These are phyloP conservation scores for Orchesellides sinensis DNA, from an alignment of 2,888 invertebrate genomes.

Conservation along the genomic window DNA sequence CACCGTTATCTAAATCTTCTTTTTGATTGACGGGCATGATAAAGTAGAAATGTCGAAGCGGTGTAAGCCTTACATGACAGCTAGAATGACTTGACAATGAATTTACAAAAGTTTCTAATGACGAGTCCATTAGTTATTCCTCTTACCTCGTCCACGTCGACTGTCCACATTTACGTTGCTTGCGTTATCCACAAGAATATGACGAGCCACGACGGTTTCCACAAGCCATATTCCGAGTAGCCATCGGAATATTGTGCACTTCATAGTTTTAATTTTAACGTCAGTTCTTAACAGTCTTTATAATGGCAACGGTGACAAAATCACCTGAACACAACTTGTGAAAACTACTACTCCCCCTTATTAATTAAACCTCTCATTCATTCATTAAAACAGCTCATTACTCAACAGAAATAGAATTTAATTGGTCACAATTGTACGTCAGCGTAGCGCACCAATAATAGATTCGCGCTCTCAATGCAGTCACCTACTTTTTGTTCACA, in stretches of 20 bases:
- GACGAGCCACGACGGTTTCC: slow-evolving; percentile 40
- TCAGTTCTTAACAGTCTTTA: neutral
- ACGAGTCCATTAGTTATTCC: neutral
- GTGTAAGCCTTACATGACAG: neutral
- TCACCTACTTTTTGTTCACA: neutral
- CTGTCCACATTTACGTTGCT: slow-evolving; percentile 21
- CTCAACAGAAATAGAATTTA: neutral
- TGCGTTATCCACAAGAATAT: slow-evolving; percentile 26
- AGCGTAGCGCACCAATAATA: neutral
- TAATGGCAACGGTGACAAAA: neutral
- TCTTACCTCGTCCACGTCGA: slow-evolving; percentile 35
- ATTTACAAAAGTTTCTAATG: too few species aligned
- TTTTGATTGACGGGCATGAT: neutral
- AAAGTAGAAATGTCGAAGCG: neutral
- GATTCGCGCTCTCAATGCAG: too few species aligned
- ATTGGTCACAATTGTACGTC: neutral
- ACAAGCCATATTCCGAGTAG: slow-evolving; percentile 51
- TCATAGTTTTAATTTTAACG: slow-evolving; percentile 27
- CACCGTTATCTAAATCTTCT: too few species aligned
- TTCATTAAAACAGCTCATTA: neutral
- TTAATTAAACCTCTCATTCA: slow-evolving; percentile 1
- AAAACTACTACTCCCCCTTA: slow-evolving; percentile 8
- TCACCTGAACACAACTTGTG: neutral
- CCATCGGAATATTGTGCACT: slow-evolving; percentile 44
- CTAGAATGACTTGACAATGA: neutral